Percentiles rank a stretch among this genome's conserved stretches.
phyloP scores from a whole-genome alignment of 2,797 vertebrate species.

The Parauchenoglanis ngamensis region DNA sequence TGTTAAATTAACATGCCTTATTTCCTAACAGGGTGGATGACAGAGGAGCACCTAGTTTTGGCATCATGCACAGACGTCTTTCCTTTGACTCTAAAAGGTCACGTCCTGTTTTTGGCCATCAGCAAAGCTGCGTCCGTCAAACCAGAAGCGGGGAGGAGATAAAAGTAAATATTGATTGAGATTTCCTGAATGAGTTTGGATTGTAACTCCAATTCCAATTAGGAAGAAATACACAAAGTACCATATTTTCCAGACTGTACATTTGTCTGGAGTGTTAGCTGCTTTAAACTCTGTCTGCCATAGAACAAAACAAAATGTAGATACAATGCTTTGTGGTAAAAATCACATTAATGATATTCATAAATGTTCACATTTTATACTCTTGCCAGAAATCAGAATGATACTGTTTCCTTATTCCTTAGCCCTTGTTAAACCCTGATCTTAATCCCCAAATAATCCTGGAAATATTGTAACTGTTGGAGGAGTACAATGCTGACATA shows the following conservation, averaged over 20 bases:
- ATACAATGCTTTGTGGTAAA: neutral
- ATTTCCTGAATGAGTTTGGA: neutral
- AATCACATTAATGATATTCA: neutral
- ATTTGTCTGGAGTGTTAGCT: neutral
- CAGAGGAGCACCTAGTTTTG: slow-evolving; percentile 80
- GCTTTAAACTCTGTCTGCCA: neutral
- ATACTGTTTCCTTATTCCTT: neutral
- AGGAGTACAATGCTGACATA: neutral
- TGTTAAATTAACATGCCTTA: neutral
- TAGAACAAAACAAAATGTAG: neutral
- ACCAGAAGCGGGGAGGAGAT: slow-evolving; percentile 74
- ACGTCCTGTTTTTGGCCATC: slow-evolving; percentile 73
- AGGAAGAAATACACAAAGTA: neutral
- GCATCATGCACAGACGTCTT: slow-evolving; percentile 79
- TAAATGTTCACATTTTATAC: neutral
- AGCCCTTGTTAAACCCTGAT: neutral
- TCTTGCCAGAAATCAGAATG: neutral
- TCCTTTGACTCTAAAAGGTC: slow-evolving; percentile 79
- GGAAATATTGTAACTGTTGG: neutral
- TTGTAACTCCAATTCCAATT: neutral
- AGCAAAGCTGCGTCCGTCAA: slow-evolving; percentile 81
- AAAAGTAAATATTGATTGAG: slow-evolving; percentile 57
- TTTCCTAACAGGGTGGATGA: slow-evolving; percentile 84
- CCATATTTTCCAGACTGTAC: neutral
- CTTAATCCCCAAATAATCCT: neutral